Base-by-base conservation (phyloP, 1,140 invertebrate species). In the Papilio glaucus region DNA sequence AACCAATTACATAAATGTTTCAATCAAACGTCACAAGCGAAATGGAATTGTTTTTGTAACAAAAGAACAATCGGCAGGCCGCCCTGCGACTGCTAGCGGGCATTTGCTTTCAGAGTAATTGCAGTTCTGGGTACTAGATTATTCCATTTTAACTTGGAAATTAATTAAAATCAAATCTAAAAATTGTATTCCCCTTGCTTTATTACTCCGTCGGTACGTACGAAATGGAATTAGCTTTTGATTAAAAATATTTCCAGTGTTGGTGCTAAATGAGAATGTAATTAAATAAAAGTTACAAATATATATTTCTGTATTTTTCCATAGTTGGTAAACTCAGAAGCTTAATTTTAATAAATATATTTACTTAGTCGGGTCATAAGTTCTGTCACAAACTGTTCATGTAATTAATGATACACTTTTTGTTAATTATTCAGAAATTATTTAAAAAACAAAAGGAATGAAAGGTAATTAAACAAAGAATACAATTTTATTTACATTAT, bases 91-190 rank as follows among this genome's bases (percentile, higher is more conserved):
- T 21, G 49, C 49, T 18, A 53, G 49, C 18, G 49, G 49, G 33
- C 61, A 15, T 62, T 62, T n/a, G 60, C 33, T 63, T 39, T 63
- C 37, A 63, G 33, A 63, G 18, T 63, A 63, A 63, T 63, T 63
- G 61, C 61, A 63, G 49, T 39, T 18, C 61, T 37, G 18, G n/a
- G n/a, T 63, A 38, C 61, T 37, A 38, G 61, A 18, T 38, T 63
- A 63, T 63, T 38, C 61, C 39, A 39, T 63, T 37, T 18, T 33
- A 38, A 37, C 15, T 63, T 63, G 7, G 15, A 63, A 63, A 38
- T 63, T 63, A 63, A 63, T 63, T 63, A 63, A 63, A 63, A 63
- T 21, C 61, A 38, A 63, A 63, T 63, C 61, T 39, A 63, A 63
- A 62, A 63, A 53, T 24, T 53, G 10, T 26, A 53, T 24, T 53